These are phyloP conservation scores for Odontomachus brunneus DNA, from an alignment of 1,140 invertebrate genomes.

Conservation along the genomic window DNA sequence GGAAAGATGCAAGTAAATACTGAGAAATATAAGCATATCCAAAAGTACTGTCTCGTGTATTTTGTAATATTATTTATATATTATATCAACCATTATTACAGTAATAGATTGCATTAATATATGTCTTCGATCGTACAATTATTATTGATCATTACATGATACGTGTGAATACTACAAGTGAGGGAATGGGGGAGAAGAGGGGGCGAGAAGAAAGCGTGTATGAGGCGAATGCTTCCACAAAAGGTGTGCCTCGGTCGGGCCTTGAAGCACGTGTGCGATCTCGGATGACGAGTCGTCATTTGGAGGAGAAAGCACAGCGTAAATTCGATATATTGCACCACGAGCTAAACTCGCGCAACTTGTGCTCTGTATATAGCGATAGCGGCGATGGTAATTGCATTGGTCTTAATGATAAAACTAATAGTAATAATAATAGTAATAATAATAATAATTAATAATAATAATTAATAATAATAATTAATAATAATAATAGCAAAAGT, in stretches of 20 bases:
- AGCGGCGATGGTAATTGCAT: slow-evolving; percentile 52
- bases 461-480: slow-evolving; percentile 56
- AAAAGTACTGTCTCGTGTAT: slow-evolving; percentile 68
- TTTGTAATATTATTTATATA: slow-evolving; percentile 67
- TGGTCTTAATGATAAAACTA: slow-evolving; percentile 59
- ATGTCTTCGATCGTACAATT: slow-evolving; percentile 74
- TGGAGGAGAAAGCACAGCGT: slow-evolving; percentile 28
- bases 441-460: slow-evolving; percentile 53
- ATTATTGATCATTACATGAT: slow-evolving; percentile 69
- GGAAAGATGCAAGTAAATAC: slow-evolving; percentile 6
- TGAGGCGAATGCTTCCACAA: slow-evolving; percentile 1
- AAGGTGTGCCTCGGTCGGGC: background rate
- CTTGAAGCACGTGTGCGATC: slow-evolving; percentile 26
- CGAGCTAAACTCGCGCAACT: slow-evolving; percentile 20
- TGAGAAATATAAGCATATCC: slow-evolving; percentile 51
- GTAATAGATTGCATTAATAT: slow-evolving; percentile 73
- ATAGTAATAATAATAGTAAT: slow-evolving; percentile 66
- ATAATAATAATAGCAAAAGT: slow-evolving; percentile 54
- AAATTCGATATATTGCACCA: slow-evolving; percentile 12
- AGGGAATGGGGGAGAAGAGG: slow-evolving; percentile 4
- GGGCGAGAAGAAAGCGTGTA: slow-evolving; percentile 27
- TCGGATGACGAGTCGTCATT: slow-evolving; percentile 27
- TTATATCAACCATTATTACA: slow-evolving; percentile 68
- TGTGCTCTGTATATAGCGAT: slow-evolving; percentile 21
- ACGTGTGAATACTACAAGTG: slow-evolving; percentile 27